Conservation (phyloP, 2,797 vertebrate species). For the Lagodon rhomboides region DNA sequence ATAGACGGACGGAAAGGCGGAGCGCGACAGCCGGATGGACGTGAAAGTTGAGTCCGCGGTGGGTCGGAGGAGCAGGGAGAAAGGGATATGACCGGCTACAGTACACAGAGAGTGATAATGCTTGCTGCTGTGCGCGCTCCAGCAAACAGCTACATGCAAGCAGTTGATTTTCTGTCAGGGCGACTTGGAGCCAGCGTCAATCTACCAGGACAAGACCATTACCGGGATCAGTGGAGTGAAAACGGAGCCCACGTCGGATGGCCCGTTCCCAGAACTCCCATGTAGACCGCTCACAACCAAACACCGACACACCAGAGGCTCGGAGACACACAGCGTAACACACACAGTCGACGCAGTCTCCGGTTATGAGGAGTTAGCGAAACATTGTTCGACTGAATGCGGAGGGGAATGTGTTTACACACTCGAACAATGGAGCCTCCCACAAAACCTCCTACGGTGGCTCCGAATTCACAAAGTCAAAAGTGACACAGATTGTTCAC, state of each 20-base stretch:
- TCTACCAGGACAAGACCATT: slow-evolving; percentile 75
- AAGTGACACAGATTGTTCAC: slow-evolving; percentile 57
- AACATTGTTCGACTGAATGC: slow-evolving; percentile 23
- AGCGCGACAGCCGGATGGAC: slow-evolving; percentile 21
- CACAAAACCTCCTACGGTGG: slow-evolving; percentile 52
- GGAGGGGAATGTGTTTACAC: slow-evolving; percentile 26
- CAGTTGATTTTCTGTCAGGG: slow-evolving; percentile 84
- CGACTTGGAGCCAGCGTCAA: slow-evolving; percentile 72
- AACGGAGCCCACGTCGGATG: slow-evolving; percentile 55
- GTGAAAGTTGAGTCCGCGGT: background rate
- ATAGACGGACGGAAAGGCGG: background rate
- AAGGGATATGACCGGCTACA: slow-evolving; percentile 31
- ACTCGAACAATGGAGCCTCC: slow-evolving; percentile 51
- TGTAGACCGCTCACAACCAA: slow-evolving; percentile 4
- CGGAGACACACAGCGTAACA: slow-evolving; percentile 17
- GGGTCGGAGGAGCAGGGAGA: slow-evolving; percentile 17
- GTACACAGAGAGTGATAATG: slow-evolving; percentile 34
- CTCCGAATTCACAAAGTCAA: slow-evolving; percentile 54
- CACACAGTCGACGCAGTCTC: background rate
- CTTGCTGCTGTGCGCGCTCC: slow-evolving; percentile 61
- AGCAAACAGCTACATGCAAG: slow-evolving; percentile 77
- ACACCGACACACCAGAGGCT: slow-evolving; percentile 12
- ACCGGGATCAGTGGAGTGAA: slow-evolving; percentile 78
- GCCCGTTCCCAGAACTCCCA: slow-evolving; percentile 55
- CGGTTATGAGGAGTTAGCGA: slow-evolving; percentile 15